Conservation (phyloP, 2,888 invertebrate genomes). For the Linyphia triangularis region DNA sequence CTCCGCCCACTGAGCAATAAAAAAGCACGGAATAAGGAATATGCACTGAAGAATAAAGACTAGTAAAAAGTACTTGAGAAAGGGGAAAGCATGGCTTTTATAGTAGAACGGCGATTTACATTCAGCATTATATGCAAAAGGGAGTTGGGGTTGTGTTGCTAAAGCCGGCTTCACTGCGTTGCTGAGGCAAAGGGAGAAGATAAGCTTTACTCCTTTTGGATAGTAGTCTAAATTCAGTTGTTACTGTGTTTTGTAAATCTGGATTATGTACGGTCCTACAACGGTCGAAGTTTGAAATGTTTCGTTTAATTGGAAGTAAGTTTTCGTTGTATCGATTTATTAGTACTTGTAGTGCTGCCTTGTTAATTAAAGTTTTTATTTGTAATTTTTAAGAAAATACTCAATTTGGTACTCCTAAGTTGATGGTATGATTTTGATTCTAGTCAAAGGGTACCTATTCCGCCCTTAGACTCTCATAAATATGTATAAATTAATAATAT, state of each 20-base stretch:
- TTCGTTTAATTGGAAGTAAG: conserved; percentile 9
- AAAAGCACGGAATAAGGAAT: conserved; percentile 32
- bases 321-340: no score
- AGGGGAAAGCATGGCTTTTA: conserved; percentile 26
- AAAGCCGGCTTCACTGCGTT: conserved; percentile 27
- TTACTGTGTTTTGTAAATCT: conserved; percentile 28
- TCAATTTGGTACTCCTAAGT: no score
- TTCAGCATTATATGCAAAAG: conserved; percentile 68
- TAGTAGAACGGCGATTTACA: conserved; percentile 69
- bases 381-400: no score
- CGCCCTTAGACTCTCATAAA: no score
- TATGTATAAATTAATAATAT: no score
- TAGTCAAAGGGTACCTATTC: no score
- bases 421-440: no score
- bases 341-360: no score
- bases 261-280: conserved; percentile 29
- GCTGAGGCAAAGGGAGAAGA: conserved; percentile 1
- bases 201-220: conserved; percentile 4
- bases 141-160: conserved; percentile 12
- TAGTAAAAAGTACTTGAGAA: conserved; percentile 44
- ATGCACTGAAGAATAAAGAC: conserved; percentile 41
- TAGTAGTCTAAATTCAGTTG: conserved; percentile 8
- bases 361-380: no score
- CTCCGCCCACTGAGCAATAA: conserved; percentile 47
- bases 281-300: conserved; percentile 8